Conservation (phyloP, 2,797 vertebrate genomes). For the Pantherophis alleghaniensis region DNA sequence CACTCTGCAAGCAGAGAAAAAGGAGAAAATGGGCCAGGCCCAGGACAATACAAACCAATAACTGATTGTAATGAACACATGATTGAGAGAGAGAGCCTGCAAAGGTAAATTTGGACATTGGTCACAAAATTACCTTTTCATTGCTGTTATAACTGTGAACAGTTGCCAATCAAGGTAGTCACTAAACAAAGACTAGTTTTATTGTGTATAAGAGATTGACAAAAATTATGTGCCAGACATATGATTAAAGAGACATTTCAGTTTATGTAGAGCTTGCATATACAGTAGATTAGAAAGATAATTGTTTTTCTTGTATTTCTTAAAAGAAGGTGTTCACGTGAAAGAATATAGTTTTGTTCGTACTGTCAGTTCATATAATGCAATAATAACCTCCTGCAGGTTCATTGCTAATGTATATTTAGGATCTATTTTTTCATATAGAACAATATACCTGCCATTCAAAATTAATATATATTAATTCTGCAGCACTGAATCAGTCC, state of each 20-base stretch:
- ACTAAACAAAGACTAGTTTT: neutral
- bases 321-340: neutral
- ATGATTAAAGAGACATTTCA: neutral
- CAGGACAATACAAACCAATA: neutral
- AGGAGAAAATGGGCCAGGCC: neutral
- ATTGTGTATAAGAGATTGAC: neutral
- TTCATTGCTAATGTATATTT: neutral
- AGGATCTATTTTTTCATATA: neutral
- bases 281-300: neutral
- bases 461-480: slow-evolving; percentile 2
- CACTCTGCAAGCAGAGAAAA: neutral
- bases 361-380: neutral
- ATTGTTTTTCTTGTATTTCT: neutral
- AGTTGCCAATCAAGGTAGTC: neutral
- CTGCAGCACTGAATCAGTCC: neutral
- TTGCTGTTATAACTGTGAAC: neutral
- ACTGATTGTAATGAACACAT: neutral
- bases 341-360: neutral
- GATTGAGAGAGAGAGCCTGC: neutral
- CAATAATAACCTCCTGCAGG: neutral
- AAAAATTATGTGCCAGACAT: neutral
- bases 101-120: neutral
- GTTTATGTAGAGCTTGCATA: neutral
- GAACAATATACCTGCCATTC: neutral
- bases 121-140: neutral